Conservation (phyloP, 2,113 vertebrate genomes). For the Sakesphorus luctuosus region DNA sequence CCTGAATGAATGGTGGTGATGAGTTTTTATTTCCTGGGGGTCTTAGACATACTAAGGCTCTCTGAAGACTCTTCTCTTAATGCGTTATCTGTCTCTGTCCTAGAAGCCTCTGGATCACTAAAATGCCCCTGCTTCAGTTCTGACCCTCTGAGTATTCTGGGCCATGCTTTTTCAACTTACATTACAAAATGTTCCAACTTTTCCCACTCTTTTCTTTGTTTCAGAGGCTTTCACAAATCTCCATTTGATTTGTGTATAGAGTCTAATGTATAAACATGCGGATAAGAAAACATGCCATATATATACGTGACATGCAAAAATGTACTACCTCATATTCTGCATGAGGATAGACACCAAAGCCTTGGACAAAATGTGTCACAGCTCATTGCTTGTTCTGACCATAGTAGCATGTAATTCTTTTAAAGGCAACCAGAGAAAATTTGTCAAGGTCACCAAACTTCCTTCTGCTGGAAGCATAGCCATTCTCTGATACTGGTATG, state of each 20-base stretch:
- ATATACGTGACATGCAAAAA: background rate
- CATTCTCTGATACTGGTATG: background rate
- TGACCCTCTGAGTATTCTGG: background rate
- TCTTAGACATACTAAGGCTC: background rate
- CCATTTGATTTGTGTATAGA: background rate
- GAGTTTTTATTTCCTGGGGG: background rate
- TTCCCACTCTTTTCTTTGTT: background rate
- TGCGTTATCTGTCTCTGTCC: background rate
- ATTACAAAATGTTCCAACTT: background rate
- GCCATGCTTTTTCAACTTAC: background rate
- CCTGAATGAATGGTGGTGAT: background rate
- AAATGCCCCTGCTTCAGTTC: background rate
- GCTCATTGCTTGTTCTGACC: background rate
- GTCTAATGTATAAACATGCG: background rate
- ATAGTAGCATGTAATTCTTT: background rate
- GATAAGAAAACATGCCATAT: background rate
- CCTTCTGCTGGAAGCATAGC: background rate
- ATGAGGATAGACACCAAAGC: background rate
- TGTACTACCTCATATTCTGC: background rate
- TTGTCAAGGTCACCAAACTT: slow-evolving; percentile 7
- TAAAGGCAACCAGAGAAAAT: background rate
- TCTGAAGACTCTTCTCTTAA: background rate
- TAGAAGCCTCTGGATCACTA: background rate
- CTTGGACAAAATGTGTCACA: background rate
- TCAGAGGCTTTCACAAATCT: background rate